Base-by-base conservation (phyloP, 2,888 invertebrate species). In the Terebella lapidaria region DNA sequence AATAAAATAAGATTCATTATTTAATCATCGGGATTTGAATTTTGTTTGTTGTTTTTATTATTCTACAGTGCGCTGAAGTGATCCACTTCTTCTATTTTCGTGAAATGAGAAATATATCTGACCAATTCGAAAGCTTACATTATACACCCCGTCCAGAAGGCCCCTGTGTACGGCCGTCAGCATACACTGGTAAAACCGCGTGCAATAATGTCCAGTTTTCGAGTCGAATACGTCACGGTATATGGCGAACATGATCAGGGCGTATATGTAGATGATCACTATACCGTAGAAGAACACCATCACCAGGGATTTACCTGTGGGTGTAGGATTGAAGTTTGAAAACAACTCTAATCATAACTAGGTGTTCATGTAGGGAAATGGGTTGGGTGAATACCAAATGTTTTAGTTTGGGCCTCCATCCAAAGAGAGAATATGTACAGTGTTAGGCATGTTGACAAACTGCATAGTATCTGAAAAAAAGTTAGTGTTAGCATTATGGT, bases 111-210 rank as follows among this genome's bases (percentile, higher is more conserved):
- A 35, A 49, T 20, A 22, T 49, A 49, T 49, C 18, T 20, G 22
- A 20, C 22, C 18, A 20, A 49, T 10, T 22, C 22, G 42, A 15
- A 20, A n/a, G 60, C 65, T 65, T 24, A 65, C 65, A 54, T 63
- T 56, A 45, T 56, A 62, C 22, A 74, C 66, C 5, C 73, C 70
- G 22, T 71, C 72, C 3, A 76, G 71, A 5, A 79, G 65, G n/a
- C 79, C 77, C 51, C 74, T 72, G 49, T 76, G 75, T 18, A 78
- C 58, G 29, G 77, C 65, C 25, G 74, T 75, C 5, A 74, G 61
- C 58, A 76, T 70, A 59, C 79, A 79, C 62, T 79, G 67, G 54
- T 72, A 73, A 57, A 77, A 67, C 1, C 72, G 72, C 2, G 58
- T 58, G 64, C 78, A 78, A 63, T 71, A 74, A 20, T 72, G 65